Percentiles rank a stretch among this genome's conserved stretches.
These are phyloP conservation scores for Moxostoma hubbsi DNA, from an alignment of 2,797 vertebrate species.

Conservation along the genomic window DNA sequence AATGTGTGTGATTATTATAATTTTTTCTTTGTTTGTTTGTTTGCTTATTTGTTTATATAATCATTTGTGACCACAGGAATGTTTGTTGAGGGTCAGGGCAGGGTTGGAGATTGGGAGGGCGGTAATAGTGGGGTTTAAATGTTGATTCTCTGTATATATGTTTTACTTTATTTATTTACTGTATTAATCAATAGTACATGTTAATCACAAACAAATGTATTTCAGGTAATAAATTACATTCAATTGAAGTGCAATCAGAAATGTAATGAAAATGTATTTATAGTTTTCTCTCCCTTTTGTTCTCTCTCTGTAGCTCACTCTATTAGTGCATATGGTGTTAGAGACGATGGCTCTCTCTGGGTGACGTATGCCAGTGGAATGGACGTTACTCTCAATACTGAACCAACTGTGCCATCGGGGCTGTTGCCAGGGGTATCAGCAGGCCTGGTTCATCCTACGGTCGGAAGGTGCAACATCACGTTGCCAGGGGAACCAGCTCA, in stretches of 20 bases:
- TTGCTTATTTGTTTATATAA: too few species aligned
- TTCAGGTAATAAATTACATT: too few species aligned
- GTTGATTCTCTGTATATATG: too few species aligned
- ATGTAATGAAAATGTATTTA: background rate
- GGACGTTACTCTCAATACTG: slow-evolving; percentile 92
- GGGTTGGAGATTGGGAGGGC: too few species aligned
- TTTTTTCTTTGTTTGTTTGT: too few species aligned
- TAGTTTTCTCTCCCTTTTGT: background rate
- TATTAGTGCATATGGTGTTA: slow-evolving; percentile 89
- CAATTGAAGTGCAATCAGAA: background rate
- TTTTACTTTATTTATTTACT: too few species aligned
- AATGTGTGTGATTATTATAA: too few species aligned
- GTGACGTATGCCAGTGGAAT: slow-evolving; percentile 95
- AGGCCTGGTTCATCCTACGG: slow-evolving; percentile 90
- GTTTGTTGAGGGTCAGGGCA: too few species aligned
- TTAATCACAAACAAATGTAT: too few species aligned
- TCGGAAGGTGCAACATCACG: slow-evolving; percentile 97
- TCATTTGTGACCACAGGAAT: too few species aligned
- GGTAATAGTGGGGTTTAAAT: too few species aligned
- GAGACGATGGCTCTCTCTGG: slow-evolving; percentile 90
- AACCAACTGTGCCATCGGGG: slow-evolving; percentile 84
- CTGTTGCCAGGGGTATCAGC: slow-evolving; percentile 71
- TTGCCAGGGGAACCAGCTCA: slow-evolving; percentile 94
- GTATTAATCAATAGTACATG: too few species aligned
- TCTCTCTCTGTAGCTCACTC: slow-evolving; percentile 74